These are phyloP conservation scores for Fukomys damarensis DNA, from an alignment of 2,113 vertebrate genomes.

Conservation along the genomic window DNA sequence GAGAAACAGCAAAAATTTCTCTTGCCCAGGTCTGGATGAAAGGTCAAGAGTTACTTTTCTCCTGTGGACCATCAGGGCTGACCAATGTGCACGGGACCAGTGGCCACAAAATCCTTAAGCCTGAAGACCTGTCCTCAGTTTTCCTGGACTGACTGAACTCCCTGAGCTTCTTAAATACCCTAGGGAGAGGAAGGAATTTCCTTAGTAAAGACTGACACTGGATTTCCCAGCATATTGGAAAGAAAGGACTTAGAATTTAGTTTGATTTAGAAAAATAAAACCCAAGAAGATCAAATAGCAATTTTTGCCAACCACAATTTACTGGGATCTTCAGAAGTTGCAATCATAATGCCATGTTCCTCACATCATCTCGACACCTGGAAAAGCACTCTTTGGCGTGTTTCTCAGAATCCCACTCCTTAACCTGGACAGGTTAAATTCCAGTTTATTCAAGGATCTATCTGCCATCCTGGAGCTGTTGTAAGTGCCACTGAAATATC, in stretches of 20 bases:
- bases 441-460: neutral
- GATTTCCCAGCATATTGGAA: neutral
- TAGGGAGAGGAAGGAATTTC: neutral
- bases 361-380: neutral
- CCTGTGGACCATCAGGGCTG: neutral
- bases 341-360: neutral
- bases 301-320: neutral
- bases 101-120: neutral
- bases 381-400: neutral
- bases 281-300: neutral
- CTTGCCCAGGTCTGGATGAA: neutral
- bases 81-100: neutral
- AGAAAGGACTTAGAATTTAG: neutral
- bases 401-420: neutral
- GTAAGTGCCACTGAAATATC: neutral
- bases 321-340: neutral
- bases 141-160: neutral
- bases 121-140: neutral
- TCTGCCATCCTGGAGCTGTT: neutral
- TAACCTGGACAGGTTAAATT: neutral
- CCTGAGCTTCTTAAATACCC: neutral
- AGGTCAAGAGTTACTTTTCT: neutral
- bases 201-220: neutral
- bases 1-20: neutral
- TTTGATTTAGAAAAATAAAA: slow-evolving; percentile 11